phyloP scores from a whole-genome alignment of 64 coral and sea anemone species.

The Montipora sp. region DNA sequence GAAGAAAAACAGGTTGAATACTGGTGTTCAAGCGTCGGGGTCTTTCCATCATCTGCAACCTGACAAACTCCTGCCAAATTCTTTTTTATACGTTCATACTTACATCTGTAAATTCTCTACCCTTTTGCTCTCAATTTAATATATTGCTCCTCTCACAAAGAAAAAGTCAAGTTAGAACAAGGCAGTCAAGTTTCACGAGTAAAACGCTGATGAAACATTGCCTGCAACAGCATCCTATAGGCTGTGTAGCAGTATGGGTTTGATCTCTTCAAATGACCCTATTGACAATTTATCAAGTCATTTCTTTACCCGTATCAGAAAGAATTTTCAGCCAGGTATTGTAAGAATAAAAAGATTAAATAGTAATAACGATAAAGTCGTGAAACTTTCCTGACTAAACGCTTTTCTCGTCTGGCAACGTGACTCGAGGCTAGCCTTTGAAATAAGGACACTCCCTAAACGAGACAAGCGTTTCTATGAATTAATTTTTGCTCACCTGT shows the following conservation, averaged over 20 bases:
- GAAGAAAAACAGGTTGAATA: constrained; percentile 20
- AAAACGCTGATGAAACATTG: too few species aligned
- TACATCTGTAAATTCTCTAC: background rate
- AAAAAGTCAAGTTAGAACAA: background rate
- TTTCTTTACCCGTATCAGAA: background rate
- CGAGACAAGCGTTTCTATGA: background rate
- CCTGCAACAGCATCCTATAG: background rate
- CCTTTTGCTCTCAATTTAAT: background rate
- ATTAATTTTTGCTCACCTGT: background rate
- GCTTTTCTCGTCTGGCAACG: background rate
- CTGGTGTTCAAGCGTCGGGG: background rate
- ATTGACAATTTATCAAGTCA: background rate
- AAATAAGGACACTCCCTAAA: background rate
- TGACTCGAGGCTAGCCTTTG: background rate
- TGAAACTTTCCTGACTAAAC: background rate
- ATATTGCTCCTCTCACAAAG: background rate
- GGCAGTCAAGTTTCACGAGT: background rate
- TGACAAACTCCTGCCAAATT: background rate
- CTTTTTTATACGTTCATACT: background rate
- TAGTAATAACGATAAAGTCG: background rate
- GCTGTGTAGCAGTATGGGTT: background rate
- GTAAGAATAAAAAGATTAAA: background rate
- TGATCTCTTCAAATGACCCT: background rate
- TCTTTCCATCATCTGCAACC: background rate
- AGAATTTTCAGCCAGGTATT: background rate